Percentiles rank a stretch among this genome's conserved stretches.
These are phyloP conservation scores for Drosophila teissieri DNA, from an alignment of 1,140 invertebrate species.

Conservation along the genomic window DNA sequence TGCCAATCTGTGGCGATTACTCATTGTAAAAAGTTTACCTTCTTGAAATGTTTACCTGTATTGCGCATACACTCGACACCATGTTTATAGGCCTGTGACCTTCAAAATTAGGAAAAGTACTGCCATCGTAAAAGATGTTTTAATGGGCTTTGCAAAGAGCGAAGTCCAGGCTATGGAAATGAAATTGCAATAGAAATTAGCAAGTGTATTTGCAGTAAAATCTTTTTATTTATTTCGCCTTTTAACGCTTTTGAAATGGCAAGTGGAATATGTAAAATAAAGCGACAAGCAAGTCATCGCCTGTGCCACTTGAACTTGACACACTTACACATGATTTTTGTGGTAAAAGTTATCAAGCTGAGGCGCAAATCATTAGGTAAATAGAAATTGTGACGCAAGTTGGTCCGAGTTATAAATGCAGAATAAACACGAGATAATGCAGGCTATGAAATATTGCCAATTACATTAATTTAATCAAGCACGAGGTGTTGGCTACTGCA, in stretches of 20 bases:
- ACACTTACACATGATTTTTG: conserved; percentile 59
- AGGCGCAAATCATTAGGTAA: conserved; percentile 35
- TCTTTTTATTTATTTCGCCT: conserved; percentile 56
- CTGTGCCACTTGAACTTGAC: conserved; percentile 72
- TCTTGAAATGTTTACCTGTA: conserved; percentile 18
- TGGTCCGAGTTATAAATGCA: conserved; percentile 40
- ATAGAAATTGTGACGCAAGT: conserved; percentile 61
- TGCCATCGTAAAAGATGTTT: conserved; percentile 30
- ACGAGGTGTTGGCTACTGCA: conserved; percentile 17
- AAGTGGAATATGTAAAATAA: conserved; percentile 33
- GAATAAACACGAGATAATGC: conserved; percentile 51
- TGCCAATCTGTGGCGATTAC: conserved; percentile 28
- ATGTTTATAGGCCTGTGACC: conserved; percentile 48
- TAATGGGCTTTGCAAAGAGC: conserved; percentile 53
- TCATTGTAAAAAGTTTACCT: conserved; percentile 30
- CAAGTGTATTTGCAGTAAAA: conserved; percentile 58
- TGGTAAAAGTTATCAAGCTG: conserved; percentile 51
- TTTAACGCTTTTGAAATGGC: conserved; percentile 62
- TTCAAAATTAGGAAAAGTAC: conserved; percentile 45
- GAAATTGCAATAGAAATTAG: conserved; percentile 70
- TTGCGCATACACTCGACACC: conserved; percentile 26
- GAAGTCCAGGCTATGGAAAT: conserved; percentile 14
- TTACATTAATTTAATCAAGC: conserved; percentile 73
- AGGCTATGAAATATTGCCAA: conserved; percentile 55
- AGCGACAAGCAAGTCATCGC: conserved; percentile 45